Evolutionary conservation across 2,797 vertebrate species (phyloP).

Genomic region (Erpetoichthys calabaricus): DNA sequence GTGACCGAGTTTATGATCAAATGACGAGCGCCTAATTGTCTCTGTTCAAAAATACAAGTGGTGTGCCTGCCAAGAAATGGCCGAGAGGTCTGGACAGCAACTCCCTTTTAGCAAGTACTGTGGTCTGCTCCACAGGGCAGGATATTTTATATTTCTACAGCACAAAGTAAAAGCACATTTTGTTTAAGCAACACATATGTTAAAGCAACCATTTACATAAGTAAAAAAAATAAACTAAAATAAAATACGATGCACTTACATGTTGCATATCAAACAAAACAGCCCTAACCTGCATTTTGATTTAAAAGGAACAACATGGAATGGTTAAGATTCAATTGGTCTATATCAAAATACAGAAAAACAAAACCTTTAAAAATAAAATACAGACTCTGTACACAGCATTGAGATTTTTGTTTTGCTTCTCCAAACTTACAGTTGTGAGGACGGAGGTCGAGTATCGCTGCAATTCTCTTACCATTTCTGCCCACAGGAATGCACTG

Average conservation of each 20-base stretch:
- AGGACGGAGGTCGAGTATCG: background rate
- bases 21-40: too few relatives aligned
- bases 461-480: conserved; percentile 18
- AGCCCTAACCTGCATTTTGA: background rate
- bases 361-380: conserved; percentile 41
- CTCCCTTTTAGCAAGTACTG: conserved; percentile 51
- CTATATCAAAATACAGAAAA: conserved; percentile 45
- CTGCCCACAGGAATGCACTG: conserved; percentile 28
- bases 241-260: conserved; percentile 6
- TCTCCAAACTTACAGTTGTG: conserved; percentile 21
- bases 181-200: conserved; percentile 47
- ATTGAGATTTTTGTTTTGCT: conserved; percentile 41
- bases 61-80: too few relatives aligned
- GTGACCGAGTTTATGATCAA: too few relatives aligned
- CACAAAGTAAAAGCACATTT: conserved; percentile 60
- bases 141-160: conserved; percentile 59
- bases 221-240: conserved; percentile 33
- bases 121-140: conserved; percentile 71
- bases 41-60: too few relatives aligned
- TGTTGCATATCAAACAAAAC: conserved; percentile 2
- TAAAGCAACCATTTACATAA: conserved; percentile 48
- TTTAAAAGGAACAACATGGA: conserved; percentile 39
- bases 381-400: conserved; percentile 61
- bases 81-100: conserved; percentile 24
- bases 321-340: conserved; percentile 38